A percentile compares a stretch with the other conserved stretches of the same genome.
These are phyloP conservation scores for Boulengeromyrus knoepffleri DNA, from an alignment of 2,113 vertebrate genomes.

Conservation along the genomic window DNA sequence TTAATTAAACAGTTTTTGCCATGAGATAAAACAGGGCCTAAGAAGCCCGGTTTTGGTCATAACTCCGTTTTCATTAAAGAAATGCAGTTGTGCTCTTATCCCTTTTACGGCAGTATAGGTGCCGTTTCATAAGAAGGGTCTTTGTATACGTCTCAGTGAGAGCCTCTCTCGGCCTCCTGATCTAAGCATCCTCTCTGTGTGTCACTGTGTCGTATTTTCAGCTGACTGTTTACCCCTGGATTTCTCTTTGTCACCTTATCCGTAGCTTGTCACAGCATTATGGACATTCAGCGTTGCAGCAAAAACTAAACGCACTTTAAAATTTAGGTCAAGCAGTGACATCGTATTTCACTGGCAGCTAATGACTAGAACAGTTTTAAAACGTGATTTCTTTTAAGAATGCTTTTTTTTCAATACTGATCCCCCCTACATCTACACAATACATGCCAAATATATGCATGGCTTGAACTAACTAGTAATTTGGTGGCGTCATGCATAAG, in stretches of 20 bases:
- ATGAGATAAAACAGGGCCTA: too few species aligned
- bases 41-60: neutral
- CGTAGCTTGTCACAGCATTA: neutral
- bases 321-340: neutral
- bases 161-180: neutral
- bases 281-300: neutral
- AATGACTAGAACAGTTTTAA: neutral
- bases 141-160: neutral
- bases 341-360: neutral
- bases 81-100: neutral
- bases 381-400: neutral
- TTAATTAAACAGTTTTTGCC: too few species aligned
- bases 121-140: neutral
- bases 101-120: neutral
- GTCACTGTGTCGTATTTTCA: neutral
- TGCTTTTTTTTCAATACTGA: neutral
- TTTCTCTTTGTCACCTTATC: neutral
- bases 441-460: neutral
- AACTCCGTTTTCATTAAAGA: neutral
- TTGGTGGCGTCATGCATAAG: neutral
- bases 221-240: neutral
- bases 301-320: neutral
- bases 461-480: neutral
- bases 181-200: neutral
- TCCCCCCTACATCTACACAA: neutral